Base-by-base conservation (phyloP, 2,888 invertebrate species). In the Melanchra persicariae region DNA sequence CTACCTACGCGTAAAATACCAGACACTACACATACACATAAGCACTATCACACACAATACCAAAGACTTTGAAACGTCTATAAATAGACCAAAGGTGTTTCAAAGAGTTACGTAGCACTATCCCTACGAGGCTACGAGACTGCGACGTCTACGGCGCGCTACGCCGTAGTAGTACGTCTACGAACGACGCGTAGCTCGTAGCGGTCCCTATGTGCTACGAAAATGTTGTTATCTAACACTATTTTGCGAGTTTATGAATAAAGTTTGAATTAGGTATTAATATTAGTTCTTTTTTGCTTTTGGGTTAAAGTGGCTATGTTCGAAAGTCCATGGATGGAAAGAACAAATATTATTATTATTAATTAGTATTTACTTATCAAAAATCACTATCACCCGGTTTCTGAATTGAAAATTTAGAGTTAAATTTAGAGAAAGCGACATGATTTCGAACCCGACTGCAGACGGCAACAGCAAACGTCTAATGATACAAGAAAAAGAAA, bases 151-250 rank as follows among this genome's bases (percentile, higher is more conserved):
- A 70, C 61, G 78, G 0, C 15, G 66, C n/a, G 66, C 81, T 83
- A 81, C 79, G 75, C 0, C 82, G 85, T 84, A 85, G 85, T 84
- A 85, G 79, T 69, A 81, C 34, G 54, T 54, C 79, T 85, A 83
- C 83, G 79, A 37, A 24, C 17, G 12, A 37, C 65, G 34, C 77
- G 83, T 77, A 75, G 69, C 74, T 55, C 64, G 70, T 77, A 70
- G 72, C 70, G 51, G 54, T 24, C 24, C 10, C 63, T 69, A 70
- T 74, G 74, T 70, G 81, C 74, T 81, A 72, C 64, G 68, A 83
- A 73, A 67, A 68, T 52, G 37, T 74, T n/a, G 52, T n/a, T 37
- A 19, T 43, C 17, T 55, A 43, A 40, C 49, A 54, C 17, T 19
- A 57, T 52, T 73, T 74, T 54, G 15, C 9, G n/a, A 54, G 12